Percentiles rank a stretch among this genome's conserved stretches.
phyloP scores from a whole-genome alignment of 2,113 vertebrate genomes.

The Mastomys coucha region DNA sequence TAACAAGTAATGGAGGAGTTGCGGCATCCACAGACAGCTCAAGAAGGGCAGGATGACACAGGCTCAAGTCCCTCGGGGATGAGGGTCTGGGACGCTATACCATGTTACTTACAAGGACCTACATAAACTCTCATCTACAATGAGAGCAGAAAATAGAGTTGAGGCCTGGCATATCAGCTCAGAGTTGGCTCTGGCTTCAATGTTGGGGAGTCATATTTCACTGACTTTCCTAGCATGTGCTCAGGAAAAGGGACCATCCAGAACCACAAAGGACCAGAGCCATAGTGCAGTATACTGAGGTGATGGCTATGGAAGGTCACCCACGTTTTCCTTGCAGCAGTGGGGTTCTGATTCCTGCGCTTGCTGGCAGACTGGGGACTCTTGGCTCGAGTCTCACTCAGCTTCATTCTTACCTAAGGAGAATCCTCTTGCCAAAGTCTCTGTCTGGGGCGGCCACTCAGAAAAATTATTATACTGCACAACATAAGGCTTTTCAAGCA shows the following conservation, averaged over 20 bases:
- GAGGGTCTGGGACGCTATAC: not conserved
- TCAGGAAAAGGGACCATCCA: not conserved
- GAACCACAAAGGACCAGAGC: not conserved
- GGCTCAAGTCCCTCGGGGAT: not conserved
- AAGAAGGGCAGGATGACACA: not conserved
- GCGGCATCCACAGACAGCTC: not conserved
- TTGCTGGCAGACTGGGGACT: not conserved
- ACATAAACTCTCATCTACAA: not conserved
- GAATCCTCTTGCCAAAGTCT: not conserved
- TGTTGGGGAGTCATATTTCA: not conserved
- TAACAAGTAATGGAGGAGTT: not conserved
- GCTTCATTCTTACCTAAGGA: not conserved
- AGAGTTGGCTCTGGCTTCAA: not conserved
- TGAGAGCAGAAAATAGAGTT: not conserved
- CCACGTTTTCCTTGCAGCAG: not conserved
- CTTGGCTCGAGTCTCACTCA: not conserved
- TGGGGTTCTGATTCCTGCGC: too few relatives aligned
- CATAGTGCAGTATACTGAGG: fast-evolving
- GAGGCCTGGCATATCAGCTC: too few relatives aligned
- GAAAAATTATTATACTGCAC: not conserved
- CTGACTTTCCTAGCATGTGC: not conserved
- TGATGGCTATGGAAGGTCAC: fast-evolving
- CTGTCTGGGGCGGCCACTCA: not conserved
- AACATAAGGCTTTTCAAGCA: not conserved
- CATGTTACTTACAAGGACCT: not conserved